A percentile compares a stretch with the other conserved stretches of the same genome.
Conservation (phyloP, 2,888 invertebrate species). For the Lochmaea crataegi region DNA sequence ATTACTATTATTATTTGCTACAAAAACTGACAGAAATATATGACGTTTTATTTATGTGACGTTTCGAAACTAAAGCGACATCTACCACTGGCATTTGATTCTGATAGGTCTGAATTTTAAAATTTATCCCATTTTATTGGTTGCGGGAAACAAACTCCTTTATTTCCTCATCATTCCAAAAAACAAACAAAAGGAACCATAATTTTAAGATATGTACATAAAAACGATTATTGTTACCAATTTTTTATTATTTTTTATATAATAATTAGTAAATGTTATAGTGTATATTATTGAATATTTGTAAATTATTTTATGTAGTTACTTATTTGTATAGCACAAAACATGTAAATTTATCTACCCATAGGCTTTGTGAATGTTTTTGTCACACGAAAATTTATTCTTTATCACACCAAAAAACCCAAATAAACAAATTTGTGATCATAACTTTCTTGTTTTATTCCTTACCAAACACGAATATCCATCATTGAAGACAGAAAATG, state of each 20-base stretch:
- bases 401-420: constrained; percentile 50
- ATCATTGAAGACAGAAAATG: no score
- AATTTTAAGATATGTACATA: constrained; percentile 38
- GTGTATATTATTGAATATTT: constrained; percentile 51
- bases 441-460: constrained; percentile 8
- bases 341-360: constrained; percentile 54
- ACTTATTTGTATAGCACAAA: constrained; percentile 53
- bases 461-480: background rate
- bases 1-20: no score
- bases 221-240: constrained; percentile 46
- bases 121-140: no score
- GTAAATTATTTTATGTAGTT: constrained; percentile 49
- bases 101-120: no score
- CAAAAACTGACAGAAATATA: no score
- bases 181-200: background rate
- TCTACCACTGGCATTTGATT: no score
- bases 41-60: no score
- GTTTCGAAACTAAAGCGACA: no score
- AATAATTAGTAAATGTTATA: constrained; percentile 52
- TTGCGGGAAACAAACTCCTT: no score
- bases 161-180: constrained; percentile 1
- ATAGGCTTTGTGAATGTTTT: constrained; percentile 60
- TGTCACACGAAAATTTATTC: constrained; percentile 59
- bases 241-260: constrained; percentile 47
- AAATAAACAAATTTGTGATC: constrained; percentile 48